Evolutionary conservation across 2,888 invertebrate species (phyloP), one percentile per base, ranked within the genome.

Genomic region (Ophion ventricosus): DNA sequence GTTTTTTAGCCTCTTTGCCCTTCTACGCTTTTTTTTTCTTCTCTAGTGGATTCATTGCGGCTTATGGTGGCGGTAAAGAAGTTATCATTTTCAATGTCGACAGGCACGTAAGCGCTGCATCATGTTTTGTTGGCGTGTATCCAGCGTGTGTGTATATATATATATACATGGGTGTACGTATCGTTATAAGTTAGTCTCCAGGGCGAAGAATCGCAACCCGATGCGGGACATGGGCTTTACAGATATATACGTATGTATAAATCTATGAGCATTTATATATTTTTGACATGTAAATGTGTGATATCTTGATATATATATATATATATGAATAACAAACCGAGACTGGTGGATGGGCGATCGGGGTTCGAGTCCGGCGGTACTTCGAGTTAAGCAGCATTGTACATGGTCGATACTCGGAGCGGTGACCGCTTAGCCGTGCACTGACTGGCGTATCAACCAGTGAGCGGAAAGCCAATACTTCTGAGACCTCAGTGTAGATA

Each of bases 21-120:
- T 25, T 54, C 8, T 17, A 8, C 20, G 23, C 75, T 59, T 63
- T 54, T 64, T 73, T 43, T 8, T 70, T 61, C 54, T 56, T 79
- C 10, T 10, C 29, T 49, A 8, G 20, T 64, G 49, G 67, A 77
- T 77, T 67, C 59, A 43, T 40, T 20, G 67, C 26, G 35, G 76
- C 67, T 77, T 43, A 14, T 14, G 17, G 57, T 26, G 3, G 49
- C 75, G 73, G 78, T 73, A 75, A 83, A 85, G 80, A 82, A 76
- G 84, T 85, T 82, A 87, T 87, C 83, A 82, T 85, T 82, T 83
- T 83, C 63, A 83, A 83, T 82, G 80, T 82, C 66, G 75, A 78
- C 64, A 61, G 56, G 69, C 75, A 69, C 70, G 57, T 49, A 72
- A 72, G 61, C 61, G 72, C 35, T 23, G 72, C 40, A n/a, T 79